A percentile compares a stretch with the other conserved stretches of the same genome.
Evolutionary conservation across 2,113 vertebrate genomes (phyloP).

Genomic region (Silurus glanis): DNA sequence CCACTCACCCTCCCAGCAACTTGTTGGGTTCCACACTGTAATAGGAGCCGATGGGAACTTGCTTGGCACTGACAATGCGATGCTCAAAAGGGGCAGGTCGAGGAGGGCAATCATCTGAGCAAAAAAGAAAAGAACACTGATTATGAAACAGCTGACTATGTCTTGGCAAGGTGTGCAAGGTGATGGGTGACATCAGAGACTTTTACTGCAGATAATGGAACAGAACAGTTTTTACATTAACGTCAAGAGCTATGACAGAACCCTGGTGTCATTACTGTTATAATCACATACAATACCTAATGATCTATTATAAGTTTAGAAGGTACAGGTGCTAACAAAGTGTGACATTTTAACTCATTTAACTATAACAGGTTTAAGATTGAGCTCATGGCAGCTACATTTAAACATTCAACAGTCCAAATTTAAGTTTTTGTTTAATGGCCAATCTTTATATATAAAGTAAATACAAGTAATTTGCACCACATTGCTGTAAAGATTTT

Average conservation of each 20-base stretch:
- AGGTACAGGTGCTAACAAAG: conserved; percentile 10
- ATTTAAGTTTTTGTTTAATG: no score
- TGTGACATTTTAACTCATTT: background rate
- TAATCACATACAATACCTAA: background rate
- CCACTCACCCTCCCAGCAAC: conserved; percentile 82
- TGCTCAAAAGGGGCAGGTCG: conserved; percentile 83
- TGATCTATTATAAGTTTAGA: background rate
- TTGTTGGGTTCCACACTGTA: conserved; percentile 74
- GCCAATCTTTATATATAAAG: no score
- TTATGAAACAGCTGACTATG: background rate
- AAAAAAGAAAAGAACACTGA: conserved; percentile 2
- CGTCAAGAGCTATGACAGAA: conserved; percentile 10
- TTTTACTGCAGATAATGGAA: background rate
- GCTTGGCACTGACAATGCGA: conserved; percentile 79
- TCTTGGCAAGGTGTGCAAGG: background rate
- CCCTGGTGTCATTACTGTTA: background rate
- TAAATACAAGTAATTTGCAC: background rate
- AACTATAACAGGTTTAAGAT: background rate
- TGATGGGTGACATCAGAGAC: background rate
- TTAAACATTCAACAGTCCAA: background rate
- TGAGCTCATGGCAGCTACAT: background rate
- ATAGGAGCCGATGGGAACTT: conserved; percentile 65
- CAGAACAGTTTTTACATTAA: conserved; percentile 5
- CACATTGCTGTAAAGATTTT: background rate
- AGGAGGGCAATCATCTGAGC: conserved; percentile 82